A percentile compares a stretch with the other conserved stretches of the same genome.
These are phyloP conservation scores for Aphidius ervi DNA, from an alignment of 1,140 invertebrate species.

Conservation along the genomic window DNA sequence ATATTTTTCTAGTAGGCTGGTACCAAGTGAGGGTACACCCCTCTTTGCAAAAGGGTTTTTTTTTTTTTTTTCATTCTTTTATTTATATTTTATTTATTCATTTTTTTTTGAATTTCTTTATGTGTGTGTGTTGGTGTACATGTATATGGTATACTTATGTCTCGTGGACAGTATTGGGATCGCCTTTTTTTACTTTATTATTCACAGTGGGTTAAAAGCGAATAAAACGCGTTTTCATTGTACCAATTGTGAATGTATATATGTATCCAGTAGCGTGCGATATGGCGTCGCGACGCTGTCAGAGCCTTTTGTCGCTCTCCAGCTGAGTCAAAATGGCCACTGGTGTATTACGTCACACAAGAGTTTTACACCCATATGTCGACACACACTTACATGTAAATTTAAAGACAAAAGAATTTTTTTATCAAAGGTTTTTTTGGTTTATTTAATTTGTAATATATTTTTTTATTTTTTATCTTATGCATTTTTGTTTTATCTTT, in stretches of 20 bases:
- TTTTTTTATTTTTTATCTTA: too few relatives aligned
- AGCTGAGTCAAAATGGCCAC: conserved; percentile 53
- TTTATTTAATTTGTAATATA: too few relatives aligned
- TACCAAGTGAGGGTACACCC: conserved; percentile 4
- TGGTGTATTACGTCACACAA: conserved; percentile 39
- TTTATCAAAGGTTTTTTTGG: too few relatives aligned
- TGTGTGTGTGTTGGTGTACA: too few relatives aligned
- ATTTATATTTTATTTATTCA: too few relatives aligned
- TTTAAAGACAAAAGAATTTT: not conserved
- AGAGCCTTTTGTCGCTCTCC: conserved; percentile 45
- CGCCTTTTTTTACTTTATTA: not conserved
- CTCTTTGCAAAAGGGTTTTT: not conserved
- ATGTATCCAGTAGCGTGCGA: conserved; percentile 29
- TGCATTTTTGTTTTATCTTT: too few relatives aligned
- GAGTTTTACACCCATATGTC: conserved; percentile 25
- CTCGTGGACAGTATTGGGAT: conserved; percentile 28
- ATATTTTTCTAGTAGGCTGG: conserved; percentile 39
- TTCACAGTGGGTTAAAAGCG: conserved; percentile 8
- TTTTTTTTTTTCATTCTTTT: too few relatives aligned
- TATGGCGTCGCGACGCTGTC: conserved; percentile 44
- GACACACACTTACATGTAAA: conserved; percentile 13
- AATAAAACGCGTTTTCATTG: conserved; percentile 13
- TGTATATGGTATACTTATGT: not conserved
- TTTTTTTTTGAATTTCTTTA: too few relatives aligned
- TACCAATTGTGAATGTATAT: not conserved